phyloP scores from a whole-genome alignment of 2,797 vertebrate genomes.

The Pelochelys cantorii region DNA sequence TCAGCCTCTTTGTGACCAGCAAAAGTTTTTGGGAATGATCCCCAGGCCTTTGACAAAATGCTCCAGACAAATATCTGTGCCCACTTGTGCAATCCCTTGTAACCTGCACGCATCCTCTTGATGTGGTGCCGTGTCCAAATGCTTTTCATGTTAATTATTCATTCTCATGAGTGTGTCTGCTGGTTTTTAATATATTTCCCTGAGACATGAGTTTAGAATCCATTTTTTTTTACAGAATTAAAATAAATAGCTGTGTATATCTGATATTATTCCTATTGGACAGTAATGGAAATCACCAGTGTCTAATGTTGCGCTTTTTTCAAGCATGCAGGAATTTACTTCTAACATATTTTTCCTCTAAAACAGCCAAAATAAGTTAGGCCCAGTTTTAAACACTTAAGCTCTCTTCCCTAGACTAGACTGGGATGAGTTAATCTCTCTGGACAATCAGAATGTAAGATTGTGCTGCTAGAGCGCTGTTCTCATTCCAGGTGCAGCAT shows the following conservation, averaged over 20 bases:
- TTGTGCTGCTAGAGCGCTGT: background rate
- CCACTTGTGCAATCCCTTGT: background rate
- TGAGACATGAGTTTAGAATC: rapidly evolving
- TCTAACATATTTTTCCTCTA: background rate
- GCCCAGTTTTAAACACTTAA: background rate
- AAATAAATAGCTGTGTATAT: background rate
- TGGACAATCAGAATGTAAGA: background rate
- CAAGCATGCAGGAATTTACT: background rate
- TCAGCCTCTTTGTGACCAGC: background rate
- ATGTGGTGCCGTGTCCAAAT: rapidly evolving
- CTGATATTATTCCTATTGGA: background rate
- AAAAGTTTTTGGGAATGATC: background rate
- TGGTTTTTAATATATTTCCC: rapidly evolving
- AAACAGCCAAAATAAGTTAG: background rate
- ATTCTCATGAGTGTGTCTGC: background rate
- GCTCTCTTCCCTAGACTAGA: background rate
- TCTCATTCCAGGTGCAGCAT: background rate
- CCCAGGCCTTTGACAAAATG: background rate
- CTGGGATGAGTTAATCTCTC: background rate
- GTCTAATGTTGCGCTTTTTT: background rate
- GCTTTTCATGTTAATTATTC: background rate
- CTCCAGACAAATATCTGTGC: rapidly evolving
- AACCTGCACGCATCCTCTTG: background rate
- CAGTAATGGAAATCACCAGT: rapidly evolving
- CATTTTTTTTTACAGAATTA: background rate